phyloP scores from a whole-genome alignment of 2,113 vertebrate species.

The Uropsilus gracilis region DNA sequence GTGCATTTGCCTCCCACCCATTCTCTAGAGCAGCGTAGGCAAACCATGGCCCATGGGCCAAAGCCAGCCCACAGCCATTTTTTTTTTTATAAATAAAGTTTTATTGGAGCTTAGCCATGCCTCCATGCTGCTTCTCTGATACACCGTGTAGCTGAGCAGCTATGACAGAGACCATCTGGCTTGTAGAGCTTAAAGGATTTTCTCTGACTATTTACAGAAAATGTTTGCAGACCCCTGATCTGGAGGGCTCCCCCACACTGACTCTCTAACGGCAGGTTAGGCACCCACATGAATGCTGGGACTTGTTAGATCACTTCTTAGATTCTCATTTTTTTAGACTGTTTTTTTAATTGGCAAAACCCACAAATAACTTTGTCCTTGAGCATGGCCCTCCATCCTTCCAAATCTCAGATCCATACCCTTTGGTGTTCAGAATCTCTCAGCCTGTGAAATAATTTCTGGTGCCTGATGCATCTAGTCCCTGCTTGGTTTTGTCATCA shows the following conservation, averaged over 20 bases:
- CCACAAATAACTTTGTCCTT: too few relatives aligned
- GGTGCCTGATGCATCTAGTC: too few relatives aligned
- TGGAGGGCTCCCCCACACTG: background rate
- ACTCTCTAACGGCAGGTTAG: background rate
- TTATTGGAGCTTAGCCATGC: conserved; percentile 26
- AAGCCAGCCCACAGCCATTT: background rate
- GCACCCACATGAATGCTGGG: background rate
- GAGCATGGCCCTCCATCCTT: too few relatives aligned
- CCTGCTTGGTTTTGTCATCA: too few relatives aligned
- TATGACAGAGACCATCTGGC: conserved; percentile 6
- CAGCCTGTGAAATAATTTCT: too few relatives aligned
- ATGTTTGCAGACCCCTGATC: conserved; percentile 10
- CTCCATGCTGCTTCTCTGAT: background rate
- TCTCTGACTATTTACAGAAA: conserved; percentile 20
- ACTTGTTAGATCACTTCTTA: background rate
- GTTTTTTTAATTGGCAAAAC: too few relatives aligned
- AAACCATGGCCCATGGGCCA: background rate
- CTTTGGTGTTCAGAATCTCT: too few relatives aligned
- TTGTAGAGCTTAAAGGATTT: conserved; percentile 30
- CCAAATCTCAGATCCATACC: too few relatives aligned
- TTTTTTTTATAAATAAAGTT: conserved; percentile 58
- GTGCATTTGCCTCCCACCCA: background rate
- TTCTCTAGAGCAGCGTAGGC: background rate
- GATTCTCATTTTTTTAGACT: background rate
- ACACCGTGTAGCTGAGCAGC: background rate